These are phyloP conservation scores for Idaea biselata DNA, from an alignment of 2,888 invertebrate genomes.

Conservation along the genomic window DNA sequence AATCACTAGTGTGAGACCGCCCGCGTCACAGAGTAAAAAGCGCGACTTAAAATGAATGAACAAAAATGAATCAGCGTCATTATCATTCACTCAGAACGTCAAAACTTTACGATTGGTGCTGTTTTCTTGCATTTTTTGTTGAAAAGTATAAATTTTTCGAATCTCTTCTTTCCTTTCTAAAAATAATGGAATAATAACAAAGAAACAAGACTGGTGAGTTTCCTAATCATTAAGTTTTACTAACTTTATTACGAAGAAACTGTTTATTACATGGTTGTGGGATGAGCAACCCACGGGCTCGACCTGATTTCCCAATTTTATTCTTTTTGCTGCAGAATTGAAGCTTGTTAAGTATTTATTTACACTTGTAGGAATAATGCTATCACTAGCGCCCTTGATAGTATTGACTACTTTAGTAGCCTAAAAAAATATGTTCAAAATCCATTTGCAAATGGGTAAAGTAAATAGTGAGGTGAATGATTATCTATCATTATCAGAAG, in stretches of 20 bases:
- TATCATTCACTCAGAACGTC: background rate
- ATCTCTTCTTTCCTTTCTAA: background rate
- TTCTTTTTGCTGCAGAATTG: background rate
- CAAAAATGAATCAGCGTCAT: background rate
- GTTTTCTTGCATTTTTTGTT: conserved; percentile 24
- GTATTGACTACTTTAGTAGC: no score
- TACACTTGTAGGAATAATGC: no score
- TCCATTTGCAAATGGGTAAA: no score
- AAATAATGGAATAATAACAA: background rate
- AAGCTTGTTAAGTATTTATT: no score
- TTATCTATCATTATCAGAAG: no score
- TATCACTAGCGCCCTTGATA: no score
- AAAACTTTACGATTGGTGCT: background rate
- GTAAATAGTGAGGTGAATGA: no score
- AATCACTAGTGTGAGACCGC: background rate
- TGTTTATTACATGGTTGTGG: conserved; percentile 4
- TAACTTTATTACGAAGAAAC: background rate
- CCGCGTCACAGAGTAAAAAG: background rate
- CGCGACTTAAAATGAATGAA: background rate
- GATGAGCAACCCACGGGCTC: conserved; percentile 29
- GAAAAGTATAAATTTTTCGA: conserved; percentile 2
- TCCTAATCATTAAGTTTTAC: background rate
- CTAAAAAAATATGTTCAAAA: no score
- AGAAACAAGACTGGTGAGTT: conserved; percentile 33
- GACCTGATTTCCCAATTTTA: conserved; percentile 32